Base-by-base conservation (phyloP, 2,113 vertebrate genomes). In the Protobothrops flavoviridis region DNA sequence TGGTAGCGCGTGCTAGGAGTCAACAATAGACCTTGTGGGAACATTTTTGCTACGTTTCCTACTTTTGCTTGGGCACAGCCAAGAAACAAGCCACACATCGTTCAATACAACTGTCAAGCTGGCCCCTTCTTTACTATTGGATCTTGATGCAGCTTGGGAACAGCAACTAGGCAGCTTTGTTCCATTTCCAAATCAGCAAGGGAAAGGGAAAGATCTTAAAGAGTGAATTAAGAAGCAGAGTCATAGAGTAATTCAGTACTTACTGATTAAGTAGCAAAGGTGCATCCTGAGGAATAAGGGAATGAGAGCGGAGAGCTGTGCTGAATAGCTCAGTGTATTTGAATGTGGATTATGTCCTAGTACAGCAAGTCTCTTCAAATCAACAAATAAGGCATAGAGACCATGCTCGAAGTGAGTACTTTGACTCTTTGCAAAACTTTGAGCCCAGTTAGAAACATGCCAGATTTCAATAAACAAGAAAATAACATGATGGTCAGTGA, bases 161-260 rank as follows among this genome's bases (percentile, higher is more conserved):
- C 95, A 94, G 56, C 93, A 96, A 97, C 90, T 4, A 96, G 95
- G 96, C 92, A 92, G 93, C 69, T 59, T 94, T 94, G 91, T 92
- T 93, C n/a, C 17, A 57, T 93, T 93, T 95, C 90, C 95, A 95
- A 93, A 93, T 92, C 52, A 85, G 88, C 1, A 15, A 90, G 90
- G 91, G 93, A 52, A 55, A 61, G 55, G 90, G 56, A 61, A 39
- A 89, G 92, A 94, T 61, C n/a, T 33, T 21, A 2, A 24, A 90
- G 9, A 43, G 52, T 85, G 92, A 90, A 91, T 45, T 91, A 50
- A 93, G 61, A 26, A 92, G 90, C 50, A 12, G 43, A 33, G 81
- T 53, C 91, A 85, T 90, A 90, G 61, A 89, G 52, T 0, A 0
- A 64, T 90, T 86, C 92, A 93, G 91, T 7, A 15, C n/a, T 88